Conservation (phyloP, 2,113 vertebrate species). For the Bambusicola thoracicus region DNA sequence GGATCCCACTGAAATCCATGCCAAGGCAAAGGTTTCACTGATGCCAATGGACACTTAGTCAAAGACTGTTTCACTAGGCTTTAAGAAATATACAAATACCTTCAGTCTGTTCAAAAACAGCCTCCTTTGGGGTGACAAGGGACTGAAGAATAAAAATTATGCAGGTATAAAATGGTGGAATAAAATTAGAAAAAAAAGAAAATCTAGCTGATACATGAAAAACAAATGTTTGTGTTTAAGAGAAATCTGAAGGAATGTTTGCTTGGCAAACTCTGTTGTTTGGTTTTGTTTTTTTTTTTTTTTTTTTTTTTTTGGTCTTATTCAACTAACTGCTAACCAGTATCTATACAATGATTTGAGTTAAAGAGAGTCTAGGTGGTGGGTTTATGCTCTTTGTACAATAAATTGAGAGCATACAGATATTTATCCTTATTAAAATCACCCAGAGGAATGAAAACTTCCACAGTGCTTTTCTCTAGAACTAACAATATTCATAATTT, state of each 20-base stretch:
- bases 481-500: background rate
- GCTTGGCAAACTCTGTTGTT: background rate
- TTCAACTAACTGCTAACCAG: background rate
- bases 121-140: background rate
- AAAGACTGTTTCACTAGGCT: background rate
- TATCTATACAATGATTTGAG: background rate
- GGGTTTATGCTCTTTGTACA: background rate
- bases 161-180: background rate
- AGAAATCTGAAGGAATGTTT: background rate
- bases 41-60: background rate
- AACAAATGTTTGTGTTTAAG: background rate
- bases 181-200: background rate
- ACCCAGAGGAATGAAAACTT: background rate
- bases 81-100: background rate
- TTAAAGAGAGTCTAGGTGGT: background rate
- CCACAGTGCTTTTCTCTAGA: background rate
- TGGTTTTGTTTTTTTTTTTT: no score
- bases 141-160: background rate
- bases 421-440: background rate
- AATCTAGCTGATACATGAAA: background rate
- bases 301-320: background rate
- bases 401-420: background rate
- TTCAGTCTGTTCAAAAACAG: background rate
- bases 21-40: background rate
- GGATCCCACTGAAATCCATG: background rate